These are phyloP conservation scores for Margarornis squamiger DNA, from an alignment of 2,797 vertebrate species.

Conservation along the genomic window DNA sequence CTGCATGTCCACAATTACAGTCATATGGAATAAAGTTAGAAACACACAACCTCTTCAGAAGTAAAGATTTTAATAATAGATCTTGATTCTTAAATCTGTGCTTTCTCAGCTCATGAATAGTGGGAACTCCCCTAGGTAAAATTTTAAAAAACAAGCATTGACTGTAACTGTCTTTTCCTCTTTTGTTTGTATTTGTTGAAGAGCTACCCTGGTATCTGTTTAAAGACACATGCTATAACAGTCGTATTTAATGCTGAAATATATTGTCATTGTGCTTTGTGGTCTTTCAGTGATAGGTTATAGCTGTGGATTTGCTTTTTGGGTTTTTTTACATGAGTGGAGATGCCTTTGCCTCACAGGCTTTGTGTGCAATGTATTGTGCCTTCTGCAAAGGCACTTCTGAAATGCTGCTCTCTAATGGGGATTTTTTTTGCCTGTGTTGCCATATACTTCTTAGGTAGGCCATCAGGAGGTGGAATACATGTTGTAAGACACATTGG, in stretches of 20 bases:
- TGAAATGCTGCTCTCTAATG: background rate
- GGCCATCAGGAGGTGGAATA: background rate
- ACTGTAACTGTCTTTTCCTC: slow-evolving; percentile 49
- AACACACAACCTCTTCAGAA: background rate
- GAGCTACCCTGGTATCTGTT: slow-evolving; percentile 27
- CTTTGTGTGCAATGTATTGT: background rate
- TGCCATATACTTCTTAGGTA: background rate
- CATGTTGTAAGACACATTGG: background rate
- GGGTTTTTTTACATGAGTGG: background rate
- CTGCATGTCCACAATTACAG: background rate
- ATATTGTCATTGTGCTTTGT: background rate
- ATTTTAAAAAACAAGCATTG: slow-evolving; percentile 12
- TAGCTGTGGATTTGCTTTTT: background rate
- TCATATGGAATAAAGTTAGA: background rate
- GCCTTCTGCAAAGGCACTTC: background rate
- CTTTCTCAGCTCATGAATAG: background rate
- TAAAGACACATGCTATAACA: slow-evolving; percentile 19
- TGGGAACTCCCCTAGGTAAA: slow-evolving; percentile 54
- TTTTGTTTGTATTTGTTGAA: slow-evolving; percentile 11
- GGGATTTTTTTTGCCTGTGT: background rate
- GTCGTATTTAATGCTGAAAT: background rate
- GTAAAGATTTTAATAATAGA: background rate
- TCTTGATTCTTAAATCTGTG: slow-evolving; percentile 1
- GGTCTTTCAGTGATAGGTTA: background rate
- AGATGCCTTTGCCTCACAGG: background rate